Evolutionary conservation across 2,888 invertebrate genomes (phyloP), one percentile per base, ranked within the genome.

Genomic region (Philereme transversata): DNA sequence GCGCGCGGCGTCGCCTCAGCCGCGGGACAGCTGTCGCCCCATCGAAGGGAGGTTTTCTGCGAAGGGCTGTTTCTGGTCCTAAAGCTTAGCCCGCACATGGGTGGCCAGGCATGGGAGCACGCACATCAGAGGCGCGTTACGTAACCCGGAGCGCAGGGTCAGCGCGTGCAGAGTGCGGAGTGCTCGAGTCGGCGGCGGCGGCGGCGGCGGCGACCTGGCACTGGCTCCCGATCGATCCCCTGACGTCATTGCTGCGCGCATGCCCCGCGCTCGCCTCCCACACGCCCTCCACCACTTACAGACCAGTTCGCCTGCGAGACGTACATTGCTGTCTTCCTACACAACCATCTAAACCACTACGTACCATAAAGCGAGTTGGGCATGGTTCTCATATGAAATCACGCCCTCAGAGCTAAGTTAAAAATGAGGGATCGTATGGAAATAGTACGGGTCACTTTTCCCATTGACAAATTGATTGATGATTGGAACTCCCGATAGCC

Each of bases 11-110:
- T 41, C 62, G 63, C 48, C 63, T 71, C 63, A 69, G 52, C 62
- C 66, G 65, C 56, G 63, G 62, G 70, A 79, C 97, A 98, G 93
- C 97, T 97, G 94, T 98, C 98, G 91, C 97, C 97, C 98, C 98
- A 98, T 93, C 98, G 96, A 85, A 98, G 96, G 92, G 97, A 97
- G 93, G 98, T 98, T 95, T 97, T 97, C 94, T 97, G 97, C 93
- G 97, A 97, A 95, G 98, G 98, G 94, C 97, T 97, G 94, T 98
- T 98, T 93, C 97, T 96, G 92, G 97, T 97, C 94, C 96, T 97
- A 96, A 97, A 97, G 93, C 96, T 97, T 96, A 97, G 95, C 94
- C 97, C 97, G 95, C 96, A 97, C 97, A 97, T 97, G 96, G 95
- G 85, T 83, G 77, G 72, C 78, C 80, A 50, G 56, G 45, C 59